These are phyloP conservation scores for Melanchra persicariae DNA, from an alignment of 2,888 invertebrate genomes.

Conservation along the genomic window DNA sequence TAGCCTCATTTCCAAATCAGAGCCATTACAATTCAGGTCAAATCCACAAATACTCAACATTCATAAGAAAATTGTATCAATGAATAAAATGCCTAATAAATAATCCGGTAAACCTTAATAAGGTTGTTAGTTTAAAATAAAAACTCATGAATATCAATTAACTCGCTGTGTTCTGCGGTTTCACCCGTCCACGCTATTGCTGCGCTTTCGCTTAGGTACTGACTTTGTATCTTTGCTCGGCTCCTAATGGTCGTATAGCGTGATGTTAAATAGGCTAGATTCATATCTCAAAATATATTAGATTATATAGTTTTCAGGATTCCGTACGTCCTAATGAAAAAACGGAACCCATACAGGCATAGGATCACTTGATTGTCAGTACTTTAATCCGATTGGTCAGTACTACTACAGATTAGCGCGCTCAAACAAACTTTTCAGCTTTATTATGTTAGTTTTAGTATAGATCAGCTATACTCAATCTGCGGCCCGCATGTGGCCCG, in stretches of 20 bases:
- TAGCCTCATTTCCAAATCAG: conserved; percentile 31
- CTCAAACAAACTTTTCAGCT: conserved; percentile 5
- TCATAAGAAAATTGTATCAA: conserved; percentile 35
- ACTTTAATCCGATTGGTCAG: not conserved
- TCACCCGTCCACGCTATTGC: not conserved
- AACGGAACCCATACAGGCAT: no score
- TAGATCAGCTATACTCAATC: no score
- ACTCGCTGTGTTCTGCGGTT: not conserved
- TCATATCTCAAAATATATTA: not conserved
- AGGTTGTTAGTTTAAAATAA: conserved; percentile 33
- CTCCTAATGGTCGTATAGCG: not conserved
- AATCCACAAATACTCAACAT: conserved; percentile 40
- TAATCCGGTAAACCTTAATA: conserved; percentile 10
- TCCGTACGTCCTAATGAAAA: no score
- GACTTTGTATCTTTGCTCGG: not conserved
- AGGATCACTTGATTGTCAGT: no score
- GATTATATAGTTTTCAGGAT: no score
- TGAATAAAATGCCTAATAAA: conserved; percentile 42
- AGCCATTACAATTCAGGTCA: conserved; percentile 31
- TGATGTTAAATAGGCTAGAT: not conserved
- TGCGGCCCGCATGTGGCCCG: no score
- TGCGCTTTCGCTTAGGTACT: not conserved
- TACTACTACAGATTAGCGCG: not conserved
- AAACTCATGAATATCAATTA: conserved; percentile 9
- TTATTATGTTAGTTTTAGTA: not conserved